Base-by-base conservation (phyloP, 2,888 invertebrate species). In the Latrodectus elegans region DNA sequence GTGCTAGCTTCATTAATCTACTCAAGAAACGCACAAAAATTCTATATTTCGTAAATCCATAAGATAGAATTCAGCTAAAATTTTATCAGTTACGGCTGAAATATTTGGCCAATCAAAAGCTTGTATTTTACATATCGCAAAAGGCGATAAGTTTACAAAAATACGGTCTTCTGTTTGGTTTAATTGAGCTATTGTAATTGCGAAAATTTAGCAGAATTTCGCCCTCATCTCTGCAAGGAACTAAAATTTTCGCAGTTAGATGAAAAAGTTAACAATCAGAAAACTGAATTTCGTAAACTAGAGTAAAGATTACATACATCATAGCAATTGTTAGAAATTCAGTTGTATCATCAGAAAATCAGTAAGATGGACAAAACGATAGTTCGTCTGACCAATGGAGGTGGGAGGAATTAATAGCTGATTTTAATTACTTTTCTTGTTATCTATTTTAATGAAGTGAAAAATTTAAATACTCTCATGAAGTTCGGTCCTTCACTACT, bases 321-420 rank as follows among this genome's bases (percentile, higher is more conserved):
- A 22, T 22, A 22, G 22, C 22, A 22, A 22, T 22, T 22, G 22
- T 22, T 0, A 22, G 1, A 22, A 22, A 1, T 22, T 22, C 22
- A 22, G 22, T 22, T 22, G 70, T 1, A 70, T 22, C 11, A 51
- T 70, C 70, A 70, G 38, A 70, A 70, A 70, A 70, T 70, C 70
- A 38, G 8, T 38, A 8, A 70, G 26, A 70, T 70, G 70, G 38
- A 70, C 70, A 70, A 15, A 70, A 70, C 38, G 38, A 70, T 70
- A 70, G 17, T 70, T 6, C 70, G 70, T 70, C 70, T 70, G 70
- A 70, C 70, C 70, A 1, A 11, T 70, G 38, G 70, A 70, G 70
- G 70, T 22, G 70, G 70, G 1, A 22, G 22, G 22, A 22, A 22
- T 1, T 22, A 22, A 22, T 22, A 22, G 22, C 22, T 22, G 22